Conservation (phyloP, 92 coral and sea anemone species). For the Scolanthus callimorphus region DNA sequence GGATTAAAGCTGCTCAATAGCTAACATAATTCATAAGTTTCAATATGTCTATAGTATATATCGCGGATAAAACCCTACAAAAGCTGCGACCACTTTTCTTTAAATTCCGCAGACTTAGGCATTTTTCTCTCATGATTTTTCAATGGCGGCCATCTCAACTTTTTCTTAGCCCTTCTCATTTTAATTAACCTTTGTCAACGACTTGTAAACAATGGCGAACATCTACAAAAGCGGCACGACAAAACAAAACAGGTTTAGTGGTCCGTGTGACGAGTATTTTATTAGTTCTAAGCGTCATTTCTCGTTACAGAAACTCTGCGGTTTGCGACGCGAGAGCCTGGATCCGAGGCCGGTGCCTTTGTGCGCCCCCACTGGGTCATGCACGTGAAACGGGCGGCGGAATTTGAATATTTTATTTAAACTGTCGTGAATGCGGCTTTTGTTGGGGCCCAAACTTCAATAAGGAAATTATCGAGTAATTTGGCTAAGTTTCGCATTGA, state of each 20-base stretch:
- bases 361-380: conserved; percentile 45
- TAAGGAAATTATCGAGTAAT: conserved; percentile 99
- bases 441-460: conserved; percentile 99
- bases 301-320: conserved; percentile 39
- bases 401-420: conserved; percentile 96
- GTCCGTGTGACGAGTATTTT: conserved; percentile 77
- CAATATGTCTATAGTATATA: too few species aligned
- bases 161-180: conserved; percentile 37
- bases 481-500: conserved; percentile 99
- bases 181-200: conserved; percentile 78
- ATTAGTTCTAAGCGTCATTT: conserved; percentile 51
- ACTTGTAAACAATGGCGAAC: conserved; percentile 45
- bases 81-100: too few species aligned
- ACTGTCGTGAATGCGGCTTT: conserved; percentile 92
- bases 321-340: too few species aligned
- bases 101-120: too few species aligned
- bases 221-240: conserved; percentile 66
- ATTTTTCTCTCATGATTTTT: too few species aligned
- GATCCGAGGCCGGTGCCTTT: conserved; percentile 66
- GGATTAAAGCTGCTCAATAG: too few species aligned
- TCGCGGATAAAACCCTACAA: too few species aligned
- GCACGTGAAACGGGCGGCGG: conserved; percentile 47
- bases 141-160: not conserved
- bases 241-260: conserved; percentile 58
- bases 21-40: too few species aligned